A percentile compares a stretch with the other conserved stretches of the same genome.
phyloP scores from a whole-genome alignment of 2,888 invertebrate species.

The Ectemnius continuus region DNA sequence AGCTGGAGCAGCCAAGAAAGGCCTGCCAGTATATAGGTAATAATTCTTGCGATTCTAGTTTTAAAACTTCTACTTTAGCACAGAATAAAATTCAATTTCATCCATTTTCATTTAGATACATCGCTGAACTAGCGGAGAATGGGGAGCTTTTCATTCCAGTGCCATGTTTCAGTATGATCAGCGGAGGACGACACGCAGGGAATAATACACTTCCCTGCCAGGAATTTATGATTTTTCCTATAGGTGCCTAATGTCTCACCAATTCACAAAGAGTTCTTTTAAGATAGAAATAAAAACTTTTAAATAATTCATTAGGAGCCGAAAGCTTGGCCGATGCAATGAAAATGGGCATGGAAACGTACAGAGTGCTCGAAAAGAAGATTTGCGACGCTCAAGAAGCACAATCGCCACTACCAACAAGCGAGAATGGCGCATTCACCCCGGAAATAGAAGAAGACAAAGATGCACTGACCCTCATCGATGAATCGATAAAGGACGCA shows the following conservation, averaged over 20 bases:
- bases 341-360: constrained; percentile 71
- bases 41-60: not conserved
- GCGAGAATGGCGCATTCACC: constrained; percentile 67
- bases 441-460: constrained; percentile 70
- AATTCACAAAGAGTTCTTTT: no score
- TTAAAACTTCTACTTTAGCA: not conserved
- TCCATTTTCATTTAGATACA: constrained; percentile 55
- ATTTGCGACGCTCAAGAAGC: constrained; percentile 64
- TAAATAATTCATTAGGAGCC: constrained; percentile 61
- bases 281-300: not conserved
- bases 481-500: constrained; percentile 66
- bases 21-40: constrained; percentile 71
- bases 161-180: constrained; percentile 71
- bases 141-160: constrained; percentile 67
- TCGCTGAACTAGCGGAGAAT: constrained; percentile 68
- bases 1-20: constrained; percentile 71
- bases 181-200: constrained; percentile 67
- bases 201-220: constrained; percentile 70
- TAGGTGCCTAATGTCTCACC: constrained; percentile 28
- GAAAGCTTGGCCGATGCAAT: constrained; percentile 70
- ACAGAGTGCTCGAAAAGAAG: constrained; percentile 63
- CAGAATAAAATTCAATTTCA: not conserved
- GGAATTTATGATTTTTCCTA: constrained; percentile 71
- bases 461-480: constrained; percentile 63
- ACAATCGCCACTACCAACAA: constrained; percentile 62